phyloP scores from a whole-genome alignment of 2,113 vertebrate species.

The Ageneiosus marmoratus region DNA sequence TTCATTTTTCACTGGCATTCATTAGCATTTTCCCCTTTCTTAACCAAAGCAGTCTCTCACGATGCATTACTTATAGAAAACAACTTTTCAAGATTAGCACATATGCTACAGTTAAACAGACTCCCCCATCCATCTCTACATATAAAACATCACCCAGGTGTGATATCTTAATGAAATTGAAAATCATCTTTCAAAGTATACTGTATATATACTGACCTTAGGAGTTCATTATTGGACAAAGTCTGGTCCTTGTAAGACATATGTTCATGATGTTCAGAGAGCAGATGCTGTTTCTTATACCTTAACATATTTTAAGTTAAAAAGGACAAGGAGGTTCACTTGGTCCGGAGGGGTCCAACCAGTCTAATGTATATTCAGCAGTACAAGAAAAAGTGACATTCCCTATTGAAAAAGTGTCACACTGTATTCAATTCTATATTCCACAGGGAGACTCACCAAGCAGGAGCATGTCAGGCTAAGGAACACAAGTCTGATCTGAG shows the following conservation, averaged over 20 bases:
- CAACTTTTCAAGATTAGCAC: neutral
- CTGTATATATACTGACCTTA: too few relatives aligned
- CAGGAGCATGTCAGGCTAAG: constrained; percentile 48
- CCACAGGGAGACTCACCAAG: constrained; percentile 58
- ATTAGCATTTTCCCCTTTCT: constrained; percentile 8
- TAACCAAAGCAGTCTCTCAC: neutral
- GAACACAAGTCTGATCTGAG: constrained; percentile 56
- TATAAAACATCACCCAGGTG: neutral
- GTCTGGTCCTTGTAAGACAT: constrained; percentile 3
- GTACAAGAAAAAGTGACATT: constrained; percentile 70
- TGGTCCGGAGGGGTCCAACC: constrained; percentile 53
- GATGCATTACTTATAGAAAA: neutral
- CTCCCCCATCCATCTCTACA: neutral
- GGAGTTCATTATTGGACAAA: neutral
- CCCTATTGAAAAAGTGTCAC: constrained; percentile 73
- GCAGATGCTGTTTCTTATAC: constrained; percentile 34
- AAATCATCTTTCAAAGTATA: neutral
- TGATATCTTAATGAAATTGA: constrained; percentile 6
- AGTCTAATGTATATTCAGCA: constrained; percentile 71
- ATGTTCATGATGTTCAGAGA: constrained; percentile 19
- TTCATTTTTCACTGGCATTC: neutral
- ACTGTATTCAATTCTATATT: constrained; percentile 64
- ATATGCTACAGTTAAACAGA: neutral
- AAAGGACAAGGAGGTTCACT: constrained; percentile 50
- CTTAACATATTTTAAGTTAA: constrained; percentile 19